Percentiles rank a stretch among this genome's conserved stretches.
phyloP scores from a whole-genome alignment of 92 coral and sea anemone species.

The Epizoanthus stellaris region DNA sequence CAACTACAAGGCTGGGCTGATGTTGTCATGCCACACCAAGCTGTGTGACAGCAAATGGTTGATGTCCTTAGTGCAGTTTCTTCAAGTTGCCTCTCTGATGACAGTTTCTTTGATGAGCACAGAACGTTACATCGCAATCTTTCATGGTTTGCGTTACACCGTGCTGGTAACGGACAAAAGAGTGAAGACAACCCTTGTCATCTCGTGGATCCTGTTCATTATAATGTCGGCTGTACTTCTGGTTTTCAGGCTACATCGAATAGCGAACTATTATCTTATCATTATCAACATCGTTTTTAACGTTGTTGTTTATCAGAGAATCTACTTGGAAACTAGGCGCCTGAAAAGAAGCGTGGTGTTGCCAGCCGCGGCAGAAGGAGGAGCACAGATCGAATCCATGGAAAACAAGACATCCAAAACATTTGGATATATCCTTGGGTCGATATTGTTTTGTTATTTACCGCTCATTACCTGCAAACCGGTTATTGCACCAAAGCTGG shows the following conservation, averaged over 20 bases:
- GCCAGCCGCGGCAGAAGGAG: too few species aligned
- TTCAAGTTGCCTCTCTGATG: not conserved
- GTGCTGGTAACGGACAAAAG: not conserved
- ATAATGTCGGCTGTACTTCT: not conserved
- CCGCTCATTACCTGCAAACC: not conserved
- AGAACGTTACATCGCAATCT: not conserved
- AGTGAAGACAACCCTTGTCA: not conserved
- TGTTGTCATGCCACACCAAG: not conserved
- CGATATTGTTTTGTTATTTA: not conserved
- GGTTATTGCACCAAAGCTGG: not conserved
- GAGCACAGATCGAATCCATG: not conserved
- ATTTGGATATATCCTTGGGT: not conserved
- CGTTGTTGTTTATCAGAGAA: not conserved
- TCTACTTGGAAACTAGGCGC: not conserved
- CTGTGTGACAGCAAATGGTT: not conserved
- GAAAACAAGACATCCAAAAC: not conserved
- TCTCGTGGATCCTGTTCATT: not conserved
- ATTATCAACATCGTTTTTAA: not conserved
- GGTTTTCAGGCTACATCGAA: not conserved
- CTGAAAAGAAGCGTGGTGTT: not conserved
- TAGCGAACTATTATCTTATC: not conserved
- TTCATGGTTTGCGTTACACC: not conserved
- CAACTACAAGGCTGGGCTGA: not conserved
- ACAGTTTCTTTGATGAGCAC: not conserved
- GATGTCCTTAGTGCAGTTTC: not conserved